Base-by-base conservation (phyloP, 1,140 invertebrate genomes). In the Formica selysi region DNA sequence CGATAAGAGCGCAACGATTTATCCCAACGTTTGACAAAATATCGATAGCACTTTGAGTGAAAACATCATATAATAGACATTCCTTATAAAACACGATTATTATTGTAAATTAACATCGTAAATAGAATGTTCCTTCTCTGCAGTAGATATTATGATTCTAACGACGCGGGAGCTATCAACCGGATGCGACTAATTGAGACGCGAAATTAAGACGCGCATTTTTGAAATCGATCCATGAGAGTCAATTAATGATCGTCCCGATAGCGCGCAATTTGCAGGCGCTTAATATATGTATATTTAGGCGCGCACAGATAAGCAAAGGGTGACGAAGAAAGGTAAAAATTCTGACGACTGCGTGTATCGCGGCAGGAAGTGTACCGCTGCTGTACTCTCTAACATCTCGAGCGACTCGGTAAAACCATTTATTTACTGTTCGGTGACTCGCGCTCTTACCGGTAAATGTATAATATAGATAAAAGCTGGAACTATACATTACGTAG, bases 1-100 rank as follows among this genome's bases (percentile, higher is more conserved):
- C 57, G 76, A 85, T 85, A 89, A 89, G 64, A 80, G 70, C 87
- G 67, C n/a, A 38, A 85, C 81, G 70, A 36, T 3, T 11, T 36
- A 32, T 8, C 41, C 6, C 6, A 6, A 38, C 36, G n/a, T 65
- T 64, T 83, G 65, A 89, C 87, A 78, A 62, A 84, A 41, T 74
- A 83, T 88, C 32, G 80, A 86, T 89, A 41, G 67, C 85, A 71
- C 29, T 74, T 48, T 38, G 29, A 32, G 54, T 74, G 54, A 54
- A 74, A 83, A 74, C 32, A 29, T 38, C 38, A 7, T 16, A 44
- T 44, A 51, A 51, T 51, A 16, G 79, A 83, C 38, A 19, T 22
- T 19, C 26, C 3, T 26, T 16, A 16, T 8, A 29, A 36, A 19
- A 16, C 11, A 11, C 5, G 67, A 76, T 61, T 76, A 76, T 76